Percentiles rank a stretch among this genome's conserved stretches.
Evolutionary conservation across 2,888 invertebrate genomes (phyloP).

Genomic region (Congeria kusceri): DNA sequence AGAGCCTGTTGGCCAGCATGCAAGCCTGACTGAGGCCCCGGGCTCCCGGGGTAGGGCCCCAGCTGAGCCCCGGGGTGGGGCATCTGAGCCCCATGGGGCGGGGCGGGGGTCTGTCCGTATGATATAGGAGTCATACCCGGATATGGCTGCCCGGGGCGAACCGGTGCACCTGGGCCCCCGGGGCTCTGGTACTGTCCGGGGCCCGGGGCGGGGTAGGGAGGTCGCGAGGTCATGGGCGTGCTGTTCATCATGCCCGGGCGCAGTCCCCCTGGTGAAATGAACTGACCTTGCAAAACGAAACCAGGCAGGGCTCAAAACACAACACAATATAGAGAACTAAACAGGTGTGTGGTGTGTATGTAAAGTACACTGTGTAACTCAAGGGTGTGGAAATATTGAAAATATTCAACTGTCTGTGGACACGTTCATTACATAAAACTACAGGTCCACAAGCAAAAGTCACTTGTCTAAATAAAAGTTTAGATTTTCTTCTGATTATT

Average conservation of each 20-base stretch:
- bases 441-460: no score
- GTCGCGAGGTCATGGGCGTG: constrained; percentile 49
- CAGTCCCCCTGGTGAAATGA: constrained; percentile 52
- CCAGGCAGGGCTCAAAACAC: constrained; percentile 58
- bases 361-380: no score
- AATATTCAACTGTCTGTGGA: no score
- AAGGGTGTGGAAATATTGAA: no score
- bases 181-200: constrained; percentile 62
- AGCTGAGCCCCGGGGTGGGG: constrained; percentile 47
- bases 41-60: constrained; percentile 55
- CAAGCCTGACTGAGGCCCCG: constrained; percentile 60
- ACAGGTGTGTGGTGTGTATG: no score
- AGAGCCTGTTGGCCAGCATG: constrained; percentile 58
- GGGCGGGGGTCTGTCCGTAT: constrained; percentile 58
- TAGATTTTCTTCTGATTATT: no score
- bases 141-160: constrained; percentile 60
- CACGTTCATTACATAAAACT: no score
- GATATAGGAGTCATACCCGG: constrained; percentile 65
- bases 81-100: constrained; percentile 48
- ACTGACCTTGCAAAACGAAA: constrained; percentile 67
- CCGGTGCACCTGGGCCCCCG: constrained; percentile 56
- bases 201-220: constrained; percentile 40
- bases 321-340: constrained; percentile 27
- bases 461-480: no score
- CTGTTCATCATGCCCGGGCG: constrained; percentile 40